phyloP scores from a whole-genome alignment of 2,797 vertebrate genomes.

The Halcyon chelicuti region DNA sequence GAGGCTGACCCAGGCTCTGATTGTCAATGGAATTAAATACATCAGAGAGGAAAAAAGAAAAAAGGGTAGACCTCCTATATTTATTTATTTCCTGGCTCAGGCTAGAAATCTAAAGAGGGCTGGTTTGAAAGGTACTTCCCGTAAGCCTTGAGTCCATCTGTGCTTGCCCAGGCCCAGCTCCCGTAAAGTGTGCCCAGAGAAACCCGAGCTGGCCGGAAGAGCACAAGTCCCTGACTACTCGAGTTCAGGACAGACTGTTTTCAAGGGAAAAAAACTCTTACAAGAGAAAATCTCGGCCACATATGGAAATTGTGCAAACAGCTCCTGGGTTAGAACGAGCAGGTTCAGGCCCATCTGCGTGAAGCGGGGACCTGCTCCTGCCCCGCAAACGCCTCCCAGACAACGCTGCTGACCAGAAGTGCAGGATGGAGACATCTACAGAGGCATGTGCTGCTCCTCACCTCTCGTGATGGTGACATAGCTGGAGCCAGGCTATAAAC shows the following conservation, averaged over 20 bases:
- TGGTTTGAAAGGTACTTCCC: constrained; percentile 61
- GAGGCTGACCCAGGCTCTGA: neutral
- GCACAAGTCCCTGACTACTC: neutral
- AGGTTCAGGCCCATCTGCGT: fast-evolving
- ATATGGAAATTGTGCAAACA: neutral
- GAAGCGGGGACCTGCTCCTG: neutral
- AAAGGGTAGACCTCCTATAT: neutral
- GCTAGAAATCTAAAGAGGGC: neutral
- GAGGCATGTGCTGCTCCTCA: neutral
- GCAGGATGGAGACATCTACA: neutral
- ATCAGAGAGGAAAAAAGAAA: neutral
- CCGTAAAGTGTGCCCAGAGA: neutral
- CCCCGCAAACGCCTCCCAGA: neutral
- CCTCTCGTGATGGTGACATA: fast-evolving
- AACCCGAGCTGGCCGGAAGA: neutral
- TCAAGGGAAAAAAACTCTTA: neutral
- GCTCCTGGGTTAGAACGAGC: neutral
- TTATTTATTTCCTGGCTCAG: neutral
- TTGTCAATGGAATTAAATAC: neutral
- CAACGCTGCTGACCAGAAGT: fast-evolving
- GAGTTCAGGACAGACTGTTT: neutral
- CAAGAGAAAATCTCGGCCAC: neutral
- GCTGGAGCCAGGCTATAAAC: neutral
- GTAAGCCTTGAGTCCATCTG: neutral
- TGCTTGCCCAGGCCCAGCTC: neutral